Evolutionary conservation across 2,888 invertebrate genomes (phyloP), one percentile per base, ranked within the genome.

Genomic region (Atrina japonica): DNA sequence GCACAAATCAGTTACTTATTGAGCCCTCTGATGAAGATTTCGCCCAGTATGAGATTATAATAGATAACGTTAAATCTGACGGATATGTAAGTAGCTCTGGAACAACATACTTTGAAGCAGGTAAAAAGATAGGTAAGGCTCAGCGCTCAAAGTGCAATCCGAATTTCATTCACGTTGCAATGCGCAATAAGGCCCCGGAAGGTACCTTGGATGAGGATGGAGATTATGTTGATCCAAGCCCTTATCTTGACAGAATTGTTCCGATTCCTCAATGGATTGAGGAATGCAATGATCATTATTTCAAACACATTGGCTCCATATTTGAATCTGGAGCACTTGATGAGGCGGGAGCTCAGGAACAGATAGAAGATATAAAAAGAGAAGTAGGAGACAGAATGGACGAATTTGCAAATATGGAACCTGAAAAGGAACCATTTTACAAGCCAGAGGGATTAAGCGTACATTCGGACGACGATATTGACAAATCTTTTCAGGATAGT

Each of bases 221-320:
- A 47, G 66, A 58, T 14, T 83, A 83, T 47, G 71, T 81, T 6
- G 84, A 84, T 53, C 84, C 84, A 1, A 70, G 76, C 2, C 73
- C 77, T 2, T 84, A 74, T 68, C 60, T 84, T 5, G 81, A 84
- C 30, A 60, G 76, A 50, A 43, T 79, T 21, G 69, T 82, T 35
- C 80, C 82, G 0, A 65, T 75, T 2, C 81, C 84, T 14, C 71
- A 76, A 40, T 82, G 83, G 78, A 69, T 74, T 9, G 73, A 80
- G 56, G 78, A 82, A 21, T 84, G 84, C 55, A 83, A 81, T 40
- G 83, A 82, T 30, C 73, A 70, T 66, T 68, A 60, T 2, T 76
- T 77, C 41, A 73, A 65, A 25, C 70, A 78, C 40, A 77, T 78
- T 50, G 73, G 71, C 23, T 16, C 68, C 27, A 43, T 66, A 5